Base-by-base conservation (phyloP, 2,113 vertebrate genomes). In the Rhinogobius similis region DNA sequence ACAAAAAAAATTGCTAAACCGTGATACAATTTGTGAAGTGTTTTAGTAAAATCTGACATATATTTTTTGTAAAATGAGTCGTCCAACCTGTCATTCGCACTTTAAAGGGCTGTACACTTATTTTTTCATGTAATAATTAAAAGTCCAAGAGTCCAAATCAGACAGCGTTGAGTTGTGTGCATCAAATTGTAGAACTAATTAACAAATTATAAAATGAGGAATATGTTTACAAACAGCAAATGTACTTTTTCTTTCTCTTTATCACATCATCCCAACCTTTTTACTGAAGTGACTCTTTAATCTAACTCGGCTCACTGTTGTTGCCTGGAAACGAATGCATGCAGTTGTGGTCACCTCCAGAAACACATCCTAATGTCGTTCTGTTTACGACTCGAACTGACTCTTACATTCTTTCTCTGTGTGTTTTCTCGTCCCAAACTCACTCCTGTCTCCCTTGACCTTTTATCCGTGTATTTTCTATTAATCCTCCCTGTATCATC, bases 321-420 rank as follows among this genome's bases (percentile, higher is more conserved):
- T 29, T 20, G 71, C 65, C 69, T 55, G 71, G 55, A 82, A 36
- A 71, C 67, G 38, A 50, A 66, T 38, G 74, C 82, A 76, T 75
- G 76, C 79, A 48, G 55, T 75, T 73, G 70, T 74, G 66, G 46
- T 65, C 74, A 66, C 71, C 70, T 76, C 11, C 86, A 65, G 23
- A 38, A 56, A 72, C 68, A 41, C 76, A n/a, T 29, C 27, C 67
- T 82, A n/a, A 62, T 59, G 23, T 36, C 62, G 50, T 20, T 43
- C 5, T 65, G 23, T 78, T 26, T 59, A 53, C 52, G 77, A 69
- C 70, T 53, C 23, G 77, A 75, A 87, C 73, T 79, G 78, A 56
- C 55, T 58, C 26, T 56, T 27, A 11, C 23, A 23, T 21, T 56
- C 3, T 58, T 5, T 56, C 13, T 36, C n/a, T n/a, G n/a, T n/a